Evolutionary conservation across 1,140 invertebrate species (phyloP), one percentile per base, ranked within the genome.

Genomic region (Drosophila murphyi): DNA sequence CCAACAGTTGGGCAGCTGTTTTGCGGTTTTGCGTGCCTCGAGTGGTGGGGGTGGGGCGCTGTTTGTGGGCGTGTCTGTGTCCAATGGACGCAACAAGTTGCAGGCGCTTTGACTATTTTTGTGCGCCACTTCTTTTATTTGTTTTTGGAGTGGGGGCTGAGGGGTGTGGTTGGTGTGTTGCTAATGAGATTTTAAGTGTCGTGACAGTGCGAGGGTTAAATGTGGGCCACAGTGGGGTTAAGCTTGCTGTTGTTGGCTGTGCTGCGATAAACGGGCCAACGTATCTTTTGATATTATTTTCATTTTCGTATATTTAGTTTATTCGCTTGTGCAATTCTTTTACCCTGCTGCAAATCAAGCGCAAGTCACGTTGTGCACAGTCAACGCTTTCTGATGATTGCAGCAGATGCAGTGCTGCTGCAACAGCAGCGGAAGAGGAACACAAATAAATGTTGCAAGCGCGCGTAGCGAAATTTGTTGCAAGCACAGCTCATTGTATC

Each of bases 361-460:
- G 48, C 55, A 52, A 72, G 70, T 68, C 70, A 72, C 70, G 70
- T 72, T 45, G 48, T 35, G 47, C 55, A 31, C 65, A 56, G 37
- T 31, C 34, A 41, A 47, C 57, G 39, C 41, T 54, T 37, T 37
- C 32, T 52, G 34, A 37, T 41, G 43, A 39, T 50, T 64, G 61
- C 50, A 71, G 51, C 62, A n/a, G 52, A 31, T 50, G 31, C 41
- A 37, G 45, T 28, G 52, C 31, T 50, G 31, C 41, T 32, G 45
- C 31, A 67, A 47, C 67, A 64, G 7, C n/a, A 28, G 8, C 50
- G 52, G 35, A 37, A 7, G 59, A 28, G 31, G 56, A 67, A 73
- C 20, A 72, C 62, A 79, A 72, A 65, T 68, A 78, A 75, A 55
- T 81, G 70, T 78, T 82, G 79, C 71, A 80, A 77, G 63, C 65